These are phyloP conservation scores for Stenoptilia bipunctidactyla DNA, from an alignment of 2,888 invertebrate genomes.

Conservation along the genomic window DNA sequence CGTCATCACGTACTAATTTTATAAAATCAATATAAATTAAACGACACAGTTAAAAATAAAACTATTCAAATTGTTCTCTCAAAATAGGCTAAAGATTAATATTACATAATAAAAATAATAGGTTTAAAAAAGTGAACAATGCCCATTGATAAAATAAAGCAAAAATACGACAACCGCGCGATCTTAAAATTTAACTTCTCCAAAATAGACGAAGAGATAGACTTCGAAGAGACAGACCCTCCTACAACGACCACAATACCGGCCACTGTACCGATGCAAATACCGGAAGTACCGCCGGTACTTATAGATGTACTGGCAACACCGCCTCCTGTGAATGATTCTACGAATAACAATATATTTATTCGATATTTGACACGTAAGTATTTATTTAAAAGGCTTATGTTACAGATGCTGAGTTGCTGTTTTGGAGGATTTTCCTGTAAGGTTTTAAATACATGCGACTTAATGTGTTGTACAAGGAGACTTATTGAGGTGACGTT, in stretches of 20 bases:
- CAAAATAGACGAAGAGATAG: conserved; percentile 49
- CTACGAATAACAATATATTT: conserved; percentile 34
- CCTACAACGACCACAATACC: conserved; percentile 21
- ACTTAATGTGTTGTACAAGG: too few relatives aligned
- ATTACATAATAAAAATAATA: too few relatives aligned
- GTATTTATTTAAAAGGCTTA: conserved; percentile 28
- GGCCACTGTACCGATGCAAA: conserved; percentile 12
- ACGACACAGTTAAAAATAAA: too few relatives aligned
- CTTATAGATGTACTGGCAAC: conserved; percentile 22
- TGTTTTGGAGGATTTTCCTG: too few relatives aligned
- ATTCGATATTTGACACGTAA: conserved; percentile 64
- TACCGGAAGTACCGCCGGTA: conserved; percentile 16
- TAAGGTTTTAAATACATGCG: too few relatives aligned
- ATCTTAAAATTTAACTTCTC: conserved; percentile 30
- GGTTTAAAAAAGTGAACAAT: too few relatives aligned
- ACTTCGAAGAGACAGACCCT: conserved; percentile 37
- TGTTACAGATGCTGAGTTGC: conserved; percentile 33
- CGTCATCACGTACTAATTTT: too few relatives aligned
- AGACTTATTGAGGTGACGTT: too few relatives aligned
- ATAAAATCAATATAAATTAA: too few relatives aligned
- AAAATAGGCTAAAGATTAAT: too few relatives aligned
- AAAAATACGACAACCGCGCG: conserved; percentile 55
- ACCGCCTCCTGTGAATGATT: conserved; percentile 41
- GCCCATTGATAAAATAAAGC: too few relatives aligned
- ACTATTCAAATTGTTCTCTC: too few relatives aligned